Evolutionary conservation across 1,140 invertebrate species (phyloP), one percentile per base, ranked within the genome.

Genomic region (Heliconius melpomene): DNA sequence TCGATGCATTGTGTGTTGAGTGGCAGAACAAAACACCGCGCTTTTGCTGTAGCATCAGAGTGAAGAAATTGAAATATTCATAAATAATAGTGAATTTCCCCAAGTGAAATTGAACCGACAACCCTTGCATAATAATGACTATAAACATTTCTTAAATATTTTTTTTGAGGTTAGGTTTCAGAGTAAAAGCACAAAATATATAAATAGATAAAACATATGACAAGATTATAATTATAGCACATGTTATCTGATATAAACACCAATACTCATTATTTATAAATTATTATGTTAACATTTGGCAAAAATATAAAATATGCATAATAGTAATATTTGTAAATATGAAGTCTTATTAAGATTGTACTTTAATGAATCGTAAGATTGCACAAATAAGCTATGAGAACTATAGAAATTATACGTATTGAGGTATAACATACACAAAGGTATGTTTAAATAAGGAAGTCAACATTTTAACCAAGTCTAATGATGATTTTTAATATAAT

Each of bases 361-460:
- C 11, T 16, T 2, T 29, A 66, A 16, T 66, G 60, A 23, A 66
- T 66, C 60, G 23, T 66, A 29, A 29, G 26, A 66, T 66, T 26
- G 60, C 60, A 66, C 60, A 66, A 29, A 66, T 66, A 66, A 66
- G 13, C 60, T 66, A 29, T 66, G n/a, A 26, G 60, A 66, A 66
- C 60, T 66, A 74, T 32, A 77, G 23, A 75, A 52, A 54, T 36
- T 73, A 77, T 74, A 73, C 74, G 79, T 79, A 80, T 54, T 75
- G 79, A 77, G 57, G 60, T 79, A 60, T 72, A 74, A 60, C 72
- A 77, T 81, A 79, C 82, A 84, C 79, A 84, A 82, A 83, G 80
- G 82, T 74, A 66, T 38, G 66, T 9, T 72, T n/a, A 78, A 75
- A 73, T 46, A 66, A 72, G 60, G 74, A 57, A 71, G 46, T 72